Base-by-base conservation (phyloP, 2,113 vertebrate species). In the Empidonax traillii region DNA sequence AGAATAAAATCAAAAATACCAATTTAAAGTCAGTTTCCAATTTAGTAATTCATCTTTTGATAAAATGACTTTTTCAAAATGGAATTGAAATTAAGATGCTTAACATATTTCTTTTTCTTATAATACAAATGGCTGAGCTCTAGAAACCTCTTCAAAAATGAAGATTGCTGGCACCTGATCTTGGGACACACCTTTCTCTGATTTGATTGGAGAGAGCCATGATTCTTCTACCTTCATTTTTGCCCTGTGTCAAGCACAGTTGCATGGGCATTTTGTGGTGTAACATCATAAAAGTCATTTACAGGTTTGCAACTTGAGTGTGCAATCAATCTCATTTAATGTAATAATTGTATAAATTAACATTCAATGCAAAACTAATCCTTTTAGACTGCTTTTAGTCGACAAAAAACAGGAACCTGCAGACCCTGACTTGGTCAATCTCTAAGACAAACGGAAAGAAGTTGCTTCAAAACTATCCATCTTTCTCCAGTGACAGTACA, bases 261-360 rank as follows among this genome's bases (percentile, higher is more conserved):
- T 20, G 10, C 19, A 14, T 10, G 5, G 31, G 12, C 0, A 0
- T 53, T 89, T 74, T 27, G 30, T 35, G n/a, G 12, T 6, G 22
- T 49, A 58, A 10, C 22, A 28, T 43, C 8, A 3, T 59, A 23
- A 59, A 59, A 53, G 20, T 39, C 1, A 76, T 51, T 72, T 61
- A 55, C 46, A 61, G 12, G 7, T 69, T 59, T 69, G 18, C 59
- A 66, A 61, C 18, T 15, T 39, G 13, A 75, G 9, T 12, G 12
- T 58, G 14, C 19, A 58, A 20, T n/a, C 56, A 27, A 22, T 53
- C 27, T 47, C 39, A 30, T 9, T 83, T 62, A 74, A 39, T 41
- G 63, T 49, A n/a, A 39, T 30, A 10, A 46, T 20, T 39, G 21
- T 46, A 18, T 39, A 76, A 76, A 61, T 69, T 44, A 71, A 8